Evolutionary conservation across 2,888 invertebrate species (phyloP).

Genomic region (Pseudococcus jackbeardsleyi): DNA sequence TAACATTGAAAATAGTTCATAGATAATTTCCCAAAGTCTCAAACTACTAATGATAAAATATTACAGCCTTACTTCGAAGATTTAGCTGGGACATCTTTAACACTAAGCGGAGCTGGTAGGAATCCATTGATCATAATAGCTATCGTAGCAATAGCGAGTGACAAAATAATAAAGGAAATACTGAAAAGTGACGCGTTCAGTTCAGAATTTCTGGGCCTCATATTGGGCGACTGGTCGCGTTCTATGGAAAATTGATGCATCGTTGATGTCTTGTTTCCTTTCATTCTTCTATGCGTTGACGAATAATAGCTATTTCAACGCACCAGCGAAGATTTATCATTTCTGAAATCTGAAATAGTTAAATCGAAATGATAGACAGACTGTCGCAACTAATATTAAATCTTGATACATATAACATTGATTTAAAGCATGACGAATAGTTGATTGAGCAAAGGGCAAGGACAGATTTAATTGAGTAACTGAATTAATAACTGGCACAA

Average conservation of each 20-base stretch:
- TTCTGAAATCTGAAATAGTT: not conserved
- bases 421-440: too few relatives aligned
- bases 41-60: not conserved
- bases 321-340: not conserved
- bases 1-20: not conserved
- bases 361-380: too few relatives aligned
- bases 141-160: not conserved
- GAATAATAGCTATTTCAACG: not conserved
- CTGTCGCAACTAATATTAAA: not conserved
- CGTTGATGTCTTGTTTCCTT: not conserved
- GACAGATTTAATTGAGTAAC: too few relatives aligned
- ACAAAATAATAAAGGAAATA: slow-evolving; percentile 1
- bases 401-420: not conserved
- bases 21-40: too few relatives aligned
- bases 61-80: slow-evolving; percentile 4
- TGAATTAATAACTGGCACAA: too few relatives aligned
- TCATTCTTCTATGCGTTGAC: not conserved
- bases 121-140: slow-evolving; percentile 20
- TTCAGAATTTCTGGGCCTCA: slow-evolving; percentile 1
- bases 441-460: too few relatives aligned
- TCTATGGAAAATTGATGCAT: not conserved
- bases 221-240: not conserved
- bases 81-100: slow-evolving; percentile 32
- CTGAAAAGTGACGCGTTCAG: slow-evolving; percentile 33
- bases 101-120: slow-evolving; percentile 1